Conservation (phyloP, 2,888 invertebrate genomes). For the Meiosimyza decipiens region DNA sequence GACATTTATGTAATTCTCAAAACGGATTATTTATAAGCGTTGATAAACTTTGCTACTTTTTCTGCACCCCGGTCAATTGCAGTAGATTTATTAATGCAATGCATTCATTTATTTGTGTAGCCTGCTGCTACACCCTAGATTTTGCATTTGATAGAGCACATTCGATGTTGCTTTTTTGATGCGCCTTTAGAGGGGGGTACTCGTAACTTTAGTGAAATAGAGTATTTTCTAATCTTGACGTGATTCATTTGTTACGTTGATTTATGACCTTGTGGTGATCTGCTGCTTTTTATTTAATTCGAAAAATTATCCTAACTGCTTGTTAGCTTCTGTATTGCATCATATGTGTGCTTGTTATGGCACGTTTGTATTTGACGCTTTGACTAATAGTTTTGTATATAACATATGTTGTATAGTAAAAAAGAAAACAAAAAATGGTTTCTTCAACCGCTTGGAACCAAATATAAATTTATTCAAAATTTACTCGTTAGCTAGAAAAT, state of each 20-base stretch:
- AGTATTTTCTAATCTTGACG: slow-evolving; percentile 1
- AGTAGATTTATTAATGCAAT: slow-evolving; percentile 6
- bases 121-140: neutral
- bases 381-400: too few relatives aligned
- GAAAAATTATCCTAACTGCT: too few relatives aligned
- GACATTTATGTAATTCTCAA: neutral
- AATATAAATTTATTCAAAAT: too few relatives aligned
- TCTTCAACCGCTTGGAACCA: too few relatives aligned
- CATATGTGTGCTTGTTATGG: too few relatives aligned
- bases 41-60: neutral
- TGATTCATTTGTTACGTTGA: slow-evolving; percentile 16
- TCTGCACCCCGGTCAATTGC: neutral
- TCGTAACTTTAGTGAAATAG: neutral
- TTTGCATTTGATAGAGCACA: neutral
- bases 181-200: neutral
- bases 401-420: too few relatives aligned
- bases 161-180: neutral
- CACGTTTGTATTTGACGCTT: too few relatives aligned
- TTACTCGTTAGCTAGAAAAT: too few relatives aligned
- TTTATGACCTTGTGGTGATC: slow-evolving; percentile 1
- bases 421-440: too few relatives aligned
- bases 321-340: too few relatives aligned
- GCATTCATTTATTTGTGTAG: neutral
- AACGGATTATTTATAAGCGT: neutral
- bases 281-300: too few relatives aligned